Base-by-base conservation (phyloP, 2,797 vertebrate species). In the Geotria australis region DNA sequence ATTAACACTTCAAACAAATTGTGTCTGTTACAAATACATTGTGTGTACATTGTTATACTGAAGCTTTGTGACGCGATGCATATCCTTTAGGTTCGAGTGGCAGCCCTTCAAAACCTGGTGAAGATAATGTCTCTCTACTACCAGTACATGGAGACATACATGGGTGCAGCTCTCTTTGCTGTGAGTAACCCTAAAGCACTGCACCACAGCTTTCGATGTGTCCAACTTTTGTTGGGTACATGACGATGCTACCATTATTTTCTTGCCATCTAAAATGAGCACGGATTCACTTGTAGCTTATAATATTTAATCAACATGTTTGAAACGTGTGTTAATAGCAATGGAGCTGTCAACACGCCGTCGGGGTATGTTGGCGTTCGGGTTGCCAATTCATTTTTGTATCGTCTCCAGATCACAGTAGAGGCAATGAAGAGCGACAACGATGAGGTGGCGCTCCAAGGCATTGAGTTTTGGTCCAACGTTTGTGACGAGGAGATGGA, bases 41-140 rank as follows among this genome's bases (percentile, higher is more conserved):
- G 24, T 51, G 12, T 13, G 24, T 60, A 10, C 47, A 47, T 46
- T 51, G n/a, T 9, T 14, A 14, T 15, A 10, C 15, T 6, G 3
- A 12, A n/a, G 48, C 12, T 56, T 51, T 47, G 9, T 38, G 24
- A 38, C 24, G 24, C 38, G 38, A 38, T 38, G 15, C 61, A 55
- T 60, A 1, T 47, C 51, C 56, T 57, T 46, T 64, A 96, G 89
- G 89, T 96, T 64, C 76, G 89, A 47, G 89, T 96, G 68, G 89
- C 88, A 56, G 89, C 89, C 9, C 65, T 96, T 48, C 89, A 96
- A 76, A 96, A 96, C 69, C 67, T 95, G 75, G 89, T 96, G 72
- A 96, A 96, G 77, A 94, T 96, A 60, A 96, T 96, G 89, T 94
- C 88, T 51, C 75, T 96, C 60, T 96, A 96, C 64, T 96, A 96